phyloP scores from a whole-genome alignment of 2,888 invertebrate genomes.

The Pandemis cinnamomeana region DNA sequence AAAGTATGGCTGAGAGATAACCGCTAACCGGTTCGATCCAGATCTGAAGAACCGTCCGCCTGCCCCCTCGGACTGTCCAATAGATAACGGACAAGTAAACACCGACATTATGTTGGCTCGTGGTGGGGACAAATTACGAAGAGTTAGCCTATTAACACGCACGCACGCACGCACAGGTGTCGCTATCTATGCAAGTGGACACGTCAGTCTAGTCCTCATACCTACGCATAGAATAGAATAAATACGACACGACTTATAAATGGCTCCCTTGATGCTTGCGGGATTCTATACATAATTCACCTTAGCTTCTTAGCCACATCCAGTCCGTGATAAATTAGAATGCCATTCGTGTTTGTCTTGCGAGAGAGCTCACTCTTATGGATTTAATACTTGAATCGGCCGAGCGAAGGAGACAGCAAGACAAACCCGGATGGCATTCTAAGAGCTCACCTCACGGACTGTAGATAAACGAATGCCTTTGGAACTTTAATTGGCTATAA shows the following conservation, averaged over 20 bases:
- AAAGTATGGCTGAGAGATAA: conserved; percentile 53
- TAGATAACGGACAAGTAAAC: conserved; percentile 37
- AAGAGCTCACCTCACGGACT: too few species aligned
- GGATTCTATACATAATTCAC: not conserved
- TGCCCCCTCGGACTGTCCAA: conserved; percentile 57
- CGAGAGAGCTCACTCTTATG: too few species aligned
- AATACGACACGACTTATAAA: too few species aligned
- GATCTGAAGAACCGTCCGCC: conserved; percentile 53
- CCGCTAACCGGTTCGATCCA: conserved; percentile 61
- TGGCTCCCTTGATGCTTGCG: not conserved
- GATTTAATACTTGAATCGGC: too few species aligned
- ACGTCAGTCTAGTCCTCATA: not conserved
- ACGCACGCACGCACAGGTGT: conserved; percentile 3
- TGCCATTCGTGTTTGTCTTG: too few species aligned
- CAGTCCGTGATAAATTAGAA: too few species aligned
- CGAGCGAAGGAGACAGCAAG: too few species aligned
- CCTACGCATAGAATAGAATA: not conserved
- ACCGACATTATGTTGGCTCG: conserved; percentile 26
- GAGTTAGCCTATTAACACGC: conserved; percentile 13
- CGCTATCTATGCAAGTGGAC: conserved; percentile 29
- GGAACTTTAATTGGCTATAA: too few species aligned
- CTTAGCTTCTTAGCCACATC: too few species aligned
- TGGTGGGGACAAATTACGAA: conserved; percentile 28
- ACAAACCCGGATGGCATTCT: too few species aligned
- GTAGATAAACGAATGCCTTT: too few species aligned